Evolutionary conservation across 2,113 vertebrate genomes (phyloP).

Genomic region (Dasypus novemcinctus): DNA sequence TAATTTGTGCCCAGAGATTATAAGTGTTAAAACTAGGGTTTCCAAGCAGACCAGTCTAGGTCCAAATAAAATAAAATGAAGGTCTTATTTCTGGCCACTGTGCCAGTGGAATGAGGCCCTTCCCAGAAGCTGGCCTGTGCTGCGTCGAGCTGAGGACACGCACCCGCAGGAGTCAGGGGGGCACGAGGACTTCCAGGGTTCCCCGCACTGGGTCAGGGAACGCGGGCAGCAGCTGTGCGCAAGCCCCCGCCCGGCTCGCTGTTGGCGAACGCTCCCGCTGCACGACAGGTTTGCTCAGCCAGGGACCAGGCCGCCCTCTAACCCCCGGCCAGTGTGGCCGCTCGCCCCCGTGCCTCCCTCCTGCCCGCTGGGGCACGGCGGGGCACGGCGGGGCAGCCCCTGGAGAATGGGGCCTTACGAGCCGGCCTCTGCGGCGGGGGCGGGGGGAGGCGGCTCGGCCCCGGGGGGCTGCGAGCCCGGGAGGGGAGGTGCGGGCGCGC

Average conservation of each 20-base stretch:
- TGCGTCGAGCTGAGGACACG: too few relatives aligned
- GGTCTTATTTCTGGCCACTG: background rate
- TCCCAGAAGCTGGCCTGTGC: background rate
- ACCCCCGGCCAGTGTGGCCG: background rate
- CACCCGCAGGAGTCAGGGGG: too few relatives aligned
- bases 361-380: background rate
- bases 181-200: too few relatives aligned
- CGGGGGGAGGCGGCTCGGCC: background rate
- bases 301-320: too few relatives aligned
- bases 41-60: background rate
- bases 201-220: too few relatives aligned
- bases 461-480: background rate
- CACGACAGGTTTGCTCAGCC: too few relatives aligned
- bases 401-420: background rate
- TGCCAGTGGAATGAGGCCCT: background rate
- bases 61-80: background rate
- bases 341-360: background rate
- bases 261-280: too few relatives aligned
- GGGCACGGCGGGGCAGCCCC: background rate
- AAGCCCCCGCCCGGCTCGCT: too few relatives aligned
- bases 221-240: too few relatives aligned
- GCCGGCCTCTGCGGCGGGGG: too few relatives aligned
- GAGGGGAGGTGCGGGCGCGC: background rate
- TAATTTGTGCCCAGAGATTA: background rate
- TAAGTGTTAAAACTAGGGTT: background rate